Conservation (phyloP, 2,888 invertebrate species). For the Leptarthrus brevirostris region DNA sequence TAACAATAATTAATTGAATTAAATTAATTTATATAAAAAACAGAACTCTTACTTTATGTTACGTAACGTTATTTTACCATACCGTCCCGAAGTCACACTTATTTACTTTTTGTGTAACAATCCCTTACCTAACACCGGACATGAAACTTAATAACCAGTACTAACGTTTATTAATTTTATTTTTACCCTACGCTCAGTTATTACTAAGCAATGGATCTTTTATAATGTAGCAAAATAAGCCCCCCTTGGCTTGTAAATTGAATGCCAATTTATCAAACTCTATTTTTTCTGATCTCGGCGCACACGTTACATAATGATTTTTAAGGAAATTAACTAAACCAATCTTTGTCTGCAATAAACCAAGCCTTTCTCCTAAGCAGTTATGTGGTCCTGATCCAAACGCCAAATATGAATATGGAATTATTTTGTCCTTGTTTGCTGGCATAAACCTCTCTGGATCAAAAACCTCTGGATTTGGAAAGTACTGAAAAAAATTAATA, state of each 20-base stretch:
- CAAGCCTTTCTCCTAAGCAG: constrained; percentile 65
- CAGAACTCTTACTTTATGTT: no score
- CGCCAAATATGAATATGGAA: constrained; percentile 64
- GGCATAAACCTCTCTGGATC: constrained; percentile 65
- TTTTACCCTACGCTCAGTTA: no score
- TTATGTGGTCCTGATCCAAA: constrained; percentile 65
- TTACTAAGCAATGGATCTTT: no score
- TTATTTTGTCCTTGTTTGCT: constrained; percentile 60
- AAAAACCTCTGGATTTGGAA: constrained; percentile 62
- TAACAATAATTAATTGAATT: no score
- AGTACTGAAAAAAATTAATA: constrained; percentile 58
- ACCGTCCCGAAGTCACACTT: no score
- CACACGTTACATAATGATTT: constrained; percentile 61
- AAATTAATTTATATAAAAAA: no score
- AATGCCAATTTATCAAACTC: constrained; percentile 58
- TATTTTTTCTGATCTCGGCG: constrained; percentile 56
- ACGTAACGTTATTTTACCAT: no score
- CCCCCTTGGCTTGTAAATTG: neutral
- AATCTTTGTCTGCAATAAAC: constrained; percentile 61
- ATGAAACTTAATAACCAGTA: no score
- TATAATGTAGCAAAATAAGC: neutral
- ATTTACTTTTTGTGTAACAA: no score
- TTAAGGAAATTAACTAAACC: constrained; percentile 63
- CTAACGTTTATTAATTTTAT: no score
- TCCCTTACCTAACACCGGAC: no score